phyloP scores from a whole-genome alignment of 2,888 invertebrate species.

The Cataglyphis livida region DNA sequence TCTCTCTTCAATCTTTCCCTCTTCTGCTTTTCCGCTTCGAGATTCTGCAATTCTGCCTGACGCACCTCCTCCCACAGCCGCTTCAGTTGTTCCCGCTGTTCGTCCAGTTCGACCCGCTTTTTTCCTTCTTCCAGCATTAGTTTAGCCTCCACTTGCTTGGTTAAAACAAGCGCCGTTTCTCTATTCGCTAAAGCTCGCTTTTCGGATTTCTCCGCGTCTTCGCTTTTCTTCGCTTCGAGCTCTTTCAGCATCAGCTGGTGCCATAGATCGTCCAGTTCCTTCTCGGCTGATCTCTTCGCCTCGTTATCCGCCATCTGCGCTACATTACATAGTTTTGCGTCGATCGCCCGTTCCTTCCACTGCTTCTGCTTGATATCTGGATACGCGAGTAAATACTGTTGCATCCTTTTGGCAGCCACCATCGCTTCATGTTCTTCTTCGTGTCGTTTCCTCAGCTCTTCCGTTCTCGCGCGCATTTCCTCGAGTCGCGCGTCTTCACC shows the following conservation, averaged over 20 bases:
- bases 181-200: slow-evolving; percentile 58
- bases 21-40: slow-evolving; percentile 70
- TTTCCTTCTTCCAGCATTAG: slow-evolving; percentile 72
- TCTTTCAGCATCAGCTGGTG: slow-evolving; percentile 88
- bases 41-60: slow-evolving; percentile 70
- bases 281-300: slow-evolving; percentile 86
- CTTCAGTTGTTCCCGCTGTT: slow-evolving; percentile 73
- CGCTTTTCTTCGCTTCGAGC: slow-evolving; percentile 82
- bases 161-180: slow-evolving; percentile 64
- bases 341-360: slow-evolving; percentile 29
- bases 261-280: slow-evolving; percentile 89
- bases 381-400: slow-evolving; percentile 53
- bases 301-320: slow-evolving; percentile 83
- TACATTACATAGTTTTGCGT: slow-evolving; percentile 61
- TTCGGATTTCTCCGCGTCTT: slow-evolving; percentile 71
- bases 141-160: slow-evolving; percentile 77
- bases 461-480: slow-evolving; percentile 86
- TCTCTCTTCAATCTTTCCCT: slow-evolving; percentile 74
- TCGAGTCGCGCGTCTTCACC: slow-evolving; percentile 86
- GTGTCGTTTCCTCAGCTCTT: slow-evolving; percentile 86
- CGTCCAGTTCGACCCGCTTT: slow-evolving; percentile 72
- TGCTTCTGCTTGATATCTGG: slow-evolving; percentile 18
- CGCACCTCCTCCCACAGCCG: slow-evolving; percentile 69
- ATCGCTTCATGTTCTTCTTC: slow-evolving; percentile 87
- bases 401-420: slow-evolving; percentile 63